Percentiles rank a stretch among this genome's conserved stretches.
These are phyloP conservation scores for Microctonus brassicae DNA, from an alignment of 2,888 invertebrate species.

Conservation along the genomic window DNA sequence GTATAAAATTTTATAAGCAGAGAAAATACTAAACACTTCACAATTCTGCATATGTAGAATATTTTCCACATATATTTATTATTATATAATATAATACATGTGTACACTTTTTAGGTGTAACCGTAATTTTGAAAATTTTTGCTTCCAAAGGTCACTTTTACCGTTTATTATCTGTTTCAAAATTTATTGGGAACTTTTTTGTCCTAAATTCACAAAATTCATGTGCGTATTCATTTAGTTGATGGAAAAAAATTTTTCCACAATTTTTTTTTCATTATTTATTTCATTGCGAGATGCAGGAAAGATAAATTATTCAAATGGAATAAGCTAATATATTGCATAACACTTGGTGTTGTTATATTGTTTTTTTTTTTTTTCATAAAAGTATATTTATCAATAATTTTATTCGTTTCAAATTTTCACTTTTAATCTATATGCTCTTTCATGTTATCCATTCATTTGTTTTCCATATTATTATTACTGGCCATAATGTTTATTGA, in stretches of 20 bases:
- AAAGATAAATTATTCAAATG: background rate
- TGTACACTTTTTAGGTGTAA: no score
- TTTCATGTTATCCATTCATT: background rate
- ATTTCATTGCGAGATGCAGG: background rate
- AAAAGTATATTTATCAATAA: background rate
- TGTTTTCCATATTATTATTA: background rate
- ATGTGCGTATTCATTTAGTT: slow-evolving; percentile 29
- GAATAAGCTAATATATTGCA: background rate
- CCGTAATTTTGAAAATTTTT: no score
- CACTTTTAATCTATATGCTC: background rate
- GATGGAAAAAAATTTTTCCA: slow-evolving; percentile 3
- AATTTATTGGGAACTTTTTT: no score
- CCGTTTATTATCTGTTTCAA: no score
- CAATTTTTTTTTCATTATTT: background rate
- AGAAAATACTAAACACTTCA: no score
- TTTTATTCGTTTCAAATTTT: background rate
- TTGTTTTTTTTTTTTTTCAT: no score
- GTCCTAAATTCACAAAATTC: background rate
- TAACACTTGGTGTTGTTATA: background rate
- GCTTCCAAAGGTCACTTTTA: no score
- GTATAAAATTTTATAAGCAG: no score
- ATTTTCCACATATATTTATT: no score
- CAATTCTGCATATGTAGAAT: no score
- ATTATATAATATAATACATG: no score
- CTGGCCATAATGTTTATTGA: slow-evolving; percentile 1